Conservation (phyloP, 2,113 vertebrate species). For the Eulemur rufifrons region DNA sequence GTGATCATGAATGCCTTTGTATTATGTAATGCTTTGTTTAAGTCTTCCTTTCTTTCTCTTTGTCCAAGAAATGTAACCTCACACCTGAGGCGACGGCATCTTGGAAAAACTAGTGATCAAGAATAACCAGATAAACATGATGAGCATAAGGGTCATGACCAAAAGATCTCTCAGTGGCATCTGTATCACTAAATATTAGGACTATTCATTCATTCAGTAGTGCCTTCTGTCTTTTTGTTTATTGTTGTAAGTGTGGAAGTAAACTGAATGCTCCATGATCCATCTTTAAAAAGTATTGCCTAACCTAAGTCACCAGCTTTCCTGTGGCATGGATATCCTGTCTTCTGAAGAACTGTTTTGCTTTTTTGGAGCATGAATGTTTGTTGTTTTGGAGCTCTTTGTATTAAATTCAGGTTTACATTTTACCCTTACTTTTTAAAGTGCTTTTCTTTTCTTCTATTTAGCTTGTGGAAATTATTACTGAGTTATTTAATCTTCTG, state of each 20-base stretch:
- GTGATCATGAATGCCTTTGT: conserved; percentile 30
- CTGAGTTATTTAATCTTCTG: background rate
- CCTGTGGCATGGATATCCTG: conserved; percentile 41
- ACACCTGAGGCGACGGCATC: conserved; percentile 20
- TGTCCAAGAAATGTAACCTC: conserved; percentile 55
- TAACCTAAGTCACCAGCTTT: conserved; percentile 19
- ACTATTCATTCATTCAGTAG: conserved; percentile 1
- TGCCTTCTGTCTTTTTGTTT: conserved; percentile 42
- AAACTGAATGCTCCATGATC: background rate
- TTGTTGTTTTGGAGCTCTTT: conserved; percentile 46
- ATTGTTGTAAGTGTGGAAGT: conserved; percentile 9
- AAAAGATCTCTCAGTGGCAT: conserved; percentile 22
- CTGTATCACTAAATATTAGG: conserved; percentile 32
- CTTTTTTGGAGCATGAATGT: conserved; percentile 53
- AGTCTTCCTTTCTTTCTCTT: conserved; percentile 58
- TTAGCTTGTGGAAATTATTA: background rate
- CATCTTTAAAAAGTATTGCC: background rate
- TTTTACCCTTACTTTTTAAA: background rate
- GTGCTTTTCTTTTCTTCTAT: background rate
- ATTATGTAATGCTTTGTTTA: conserved; percentile 35
- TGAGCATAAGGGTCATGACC: conserved; percentile 36
- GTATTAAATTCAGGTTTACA: conserved; percentile 34
- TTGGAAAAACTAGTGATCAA: conserved; percentile 45
- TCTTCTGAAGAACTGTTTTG: conserved; percentile 5
- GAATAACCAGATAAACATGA: conserved; percentile 35